Evolutionary conservation across 1,140 invertebrate species (phyloP).

Genomic region (Magallana ariakensis): DNA sequence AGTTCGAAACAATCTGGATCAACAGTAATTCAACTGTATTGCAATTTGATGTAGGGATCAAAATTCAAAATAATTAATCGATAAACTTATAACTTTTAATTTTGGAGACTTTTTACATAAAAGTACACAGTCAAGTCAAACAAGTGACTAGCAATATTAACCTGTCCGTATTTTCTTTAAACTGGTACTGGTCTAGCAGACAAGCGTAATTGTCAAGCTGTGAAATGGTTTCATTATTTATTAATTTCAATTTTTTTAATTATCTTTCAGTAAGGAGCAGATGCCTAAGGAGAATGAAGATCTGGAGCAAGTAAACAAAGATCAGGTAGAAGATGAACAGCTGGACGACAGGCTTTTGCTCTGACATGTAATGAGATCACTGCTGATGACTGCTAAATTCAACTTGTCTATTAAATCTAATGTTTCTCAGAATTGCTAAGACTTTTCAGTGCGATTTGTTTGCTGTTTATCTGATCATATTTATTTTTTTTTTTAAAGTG

Average conservation of each 20-base stretch:
- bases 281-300: background rate
- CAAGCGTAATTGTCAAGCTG: background rate
- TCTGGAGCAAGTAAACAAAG: background rate
- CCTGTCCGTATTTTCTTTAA: background rate
- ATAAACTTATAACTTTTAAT: background rate
- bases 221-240: background rate
- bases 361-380: too few relatives aligned
- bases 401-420: too few relatives aligned
- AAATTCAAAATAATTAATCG: background rate
- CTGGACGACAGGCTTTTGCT: background rate
- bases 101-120: too few relatives aligned
- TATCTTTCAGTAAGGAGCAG: background rate
- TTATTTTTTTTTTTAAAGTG: too few relatives aligned
- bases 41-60: too few relatives aligned
- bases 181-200: background rate
- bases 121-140: background rate
- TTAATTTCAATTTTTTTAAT: background rate
- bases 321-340: background rate
- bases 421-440: too few relatives aligned
- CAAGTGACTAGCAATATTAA: background rate
- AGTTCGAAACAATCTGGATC: too few relatives aligned
- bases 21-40: too few relatives aligned
- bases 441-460: too few relatives aligned
- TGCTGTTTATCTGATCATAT: too few relatives aligned
- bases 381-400: too few relatives aligned